Evolutionary conservation across 1,140 invertebrate genomes (phyloP).

Genomic region (Listronotus oregonensis): DNA sequence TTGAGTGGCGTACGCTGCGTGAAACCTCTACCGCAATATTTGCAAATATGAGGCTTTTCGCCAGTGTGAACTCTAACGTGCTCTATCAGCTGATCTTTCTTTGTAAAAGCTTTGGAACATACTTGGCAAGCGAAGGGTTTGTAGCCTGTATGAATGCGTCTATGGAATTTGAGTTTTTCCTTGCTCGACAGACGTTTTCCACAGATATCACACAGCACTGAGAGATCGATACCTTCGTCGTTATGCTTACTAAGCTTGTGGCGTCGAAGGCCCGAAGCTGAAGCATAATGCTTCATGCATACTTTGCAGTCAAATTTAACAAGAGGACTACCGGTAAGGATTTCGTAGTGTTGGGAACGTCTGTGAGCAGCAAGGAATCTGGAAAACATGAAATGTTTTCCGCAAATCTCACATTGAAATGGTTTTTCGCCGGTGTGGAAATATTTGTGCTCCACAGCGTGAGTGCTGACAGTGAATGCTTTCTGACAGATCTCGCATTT

Average conservation of each 20-base stretch:
- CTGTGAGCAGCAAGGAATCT: slow-evolving; percentile 52
- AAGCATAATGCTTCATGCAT: slow-evolving; percentile 54
- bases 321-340: slow-evolving; percentile 51
- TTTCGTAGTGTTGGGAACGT: slow-evolving; percentile 53
- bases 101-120: slow-evolving; percentile 69
- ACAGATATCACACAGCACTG: slow-evolving; percentile 72
- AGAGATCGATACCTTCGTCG: slow-evolving; percentile 43
- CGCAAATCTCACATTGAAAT: slow-evolving; percentile 67
- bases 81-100: slow-evolving; percentile 66
- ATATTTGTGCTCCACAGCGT: slow-evolving; percentile 55
- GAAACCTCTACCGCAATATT: slow-evolving; percentile 76
- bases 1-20: slow-evolving; percentile 73
- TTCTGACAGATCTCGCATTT: slow-evolving; percentile 60
- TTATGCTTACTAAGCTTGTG: slow-evolving; percentile 52
- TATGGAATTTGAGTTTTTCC: slow-evolving; percentile 73
- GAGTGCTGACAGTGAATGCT: slow-evolving; percentile 59
- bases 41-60: slow-evolving; percentile 69
- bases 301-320: slow-evolving; percentile 53
- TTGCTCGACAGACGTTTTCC: slow-evolving; percentile 77
- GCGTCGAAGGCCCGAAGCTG: slow-evolving; percentile 49
- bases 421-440: slow-evolving; percentile 66
- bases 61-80: slow-evolving; percentile 69
- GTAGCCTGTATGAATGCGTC: slow-evolving; percentile 73
- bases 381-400: slow-evolving; percentile 57
- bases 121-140: slow-evolving; percentile 73